Base-by-base conservation (phyloP, 2,113 vertebrate species). In the Poecile atricapillus region DNA sequence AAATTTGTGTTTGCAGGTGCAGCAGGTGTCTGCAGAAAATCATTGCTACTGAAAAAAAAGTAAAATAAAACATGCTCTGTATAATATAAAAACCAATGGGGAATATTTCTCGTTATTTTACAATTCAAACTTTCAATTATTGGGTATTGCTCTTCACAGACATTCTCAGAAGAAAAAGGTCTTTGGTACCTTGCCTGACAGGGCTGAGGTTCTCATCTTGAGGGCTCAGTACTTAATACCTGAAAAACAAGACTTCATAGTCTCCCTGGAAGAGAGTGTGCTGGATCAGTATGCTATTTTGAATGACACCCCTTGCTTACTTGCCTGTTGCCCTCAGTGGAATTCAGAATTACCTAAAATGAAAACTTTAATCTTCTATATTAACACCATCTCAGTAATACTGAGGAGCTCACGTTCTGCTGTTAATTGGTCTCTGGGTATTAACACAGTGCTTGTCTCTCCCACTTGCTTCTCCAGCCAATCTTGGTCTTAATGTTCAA, bases 211-310 rank as follows among this genome's bases (percentile, higher is more conserved):
- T 39, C 19, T 87, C 41, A 27, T 17, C 20, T 22, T 25, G 39
- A 62, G 28, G 0, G 3, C 49, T 79, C 2, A 0, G 19, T 37
- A 4, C 10, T 79, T 20, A 35, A 30, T 41, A 37, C 10, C 53
- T 62, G 67, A 33, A 53, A 59, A 65, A 9, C 17, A 44, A 47
- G 22, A 30, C 15, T 39, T 59, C 21, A 10, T 21, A 43, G 23
- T 41, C 30, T 69, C 19, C 35, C 21, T 11, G 58, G 13, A 50
- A 41, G 13, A n/a, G 11, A 33, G 28, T 24, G 6, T 37, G 49
- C 39, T 77, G 52, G 16, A 53, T 25, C 43, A 71, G 13, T 43
- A 13, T 2, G 1, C 7, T 19, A 8, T 8, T 37, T 39, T n/a
- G 52, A 67, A 46, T 77, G 19, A 8, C 14, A n/a, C 5, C 52